Base-by-base conservation (phyloP, 2,113 vertebrate species). In the Pollimyrus isidori region DNA sequence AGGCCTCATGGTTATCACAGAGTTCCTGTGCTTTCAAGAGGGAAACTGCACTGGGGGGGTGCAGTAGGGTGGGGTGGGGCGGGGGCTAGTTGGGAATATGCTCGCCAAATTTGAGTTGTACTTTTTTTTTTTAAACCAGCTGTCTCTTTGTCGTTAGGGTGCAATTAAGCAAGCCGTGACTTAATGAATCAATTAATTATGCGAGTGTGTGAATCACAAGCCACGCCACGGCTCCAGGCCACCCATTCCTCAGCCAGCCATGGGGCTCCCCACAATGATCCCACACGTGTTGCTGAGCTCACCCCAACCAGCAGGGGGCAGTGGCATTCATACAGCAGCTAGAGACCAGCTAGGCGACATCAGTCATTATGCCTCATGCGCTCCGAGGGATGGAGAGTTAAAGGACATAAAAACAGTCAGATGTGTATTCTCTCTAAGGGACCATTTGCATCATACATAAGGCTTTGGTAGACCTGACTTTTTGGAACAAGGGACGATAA, bases 171-270 rank as follows among this genome's bases (percentile, higher is more conserved):
- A 52, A 91, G 88, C 56, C 49, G 23, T 52, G 69, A 65, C 87
- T 90, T 86, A 90, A 91, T 91, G 86, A 92, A 90, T 90, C 88
- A 90, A 89, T 92, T 85, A 89, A 90, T 87, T 89, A 73, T n/a
- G 21, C 26, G n/a, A 62, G 42, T n/a, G 84, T 84, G 84, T 84
- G 90, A 91, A 83, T 85, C 62, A 87, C 86, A 30, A 42, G 52
- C 1, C 53, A 23, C 10, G 82, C 56, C 9, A 5, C 45, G 4
- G 30, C 52, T 87, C 52, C 26, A 4, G 17, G 50, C 45, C 3
- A 4, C 11, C 39, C 26, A 48, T 46, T 48, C 10, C 45, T 46
- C 82, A 84, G 49, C 11, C 26, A 56, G 49, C n/a, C 30, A 7
- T 26, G 85, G 26, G 13, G 13, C 48, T 39, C 10, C 50, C 85